Evolutionary conservation across 64 coral and sea anemone genomes (phyloP), one percentile per base, ranked within the genome.

Genomic region (Orbicella faveolata): DNA sequence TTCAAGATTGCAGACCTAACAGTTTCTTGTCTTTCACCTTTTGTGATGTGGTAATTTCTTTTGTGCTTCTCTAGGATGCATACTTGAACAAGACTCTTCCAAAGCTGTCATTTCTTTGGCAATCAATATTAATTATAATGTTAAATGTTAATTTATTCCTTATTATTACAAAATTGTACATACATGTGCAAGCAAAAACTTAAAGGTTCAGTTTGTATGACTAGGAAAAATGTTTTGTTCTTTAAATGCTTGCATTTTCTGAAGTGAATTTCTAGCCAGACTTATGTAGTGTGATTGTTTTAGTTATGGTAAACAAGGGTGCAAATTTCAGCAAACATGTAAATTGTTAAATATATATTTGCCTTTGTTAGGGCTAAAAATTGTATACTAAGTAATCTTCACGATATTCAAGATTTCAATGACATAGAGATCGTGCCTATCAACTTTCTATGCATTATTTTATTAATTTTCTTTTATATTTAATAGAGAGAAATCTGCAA

Each of bases 1-100:
- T 68, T 70, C n/a, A n/a, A 70, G 67, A 10, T 70, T 70, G 67
- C 21, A 70, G 9, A 10, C 9, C 0, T 70, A 70, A 70, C 10
- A 70, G 21, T 52, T 78, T 78, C 20, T 52, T 23, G 57, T 81
- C 34, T 18, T 70, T n/a, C 67, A n/a, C 33, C 14, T 64, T 81
- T 81, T 81, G 79, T 81, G 79, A 81, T 81, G 16, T 20, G 36
- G 26, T 70, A 70, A 14, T 81, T 81, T 81, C 44, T 85, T 68
- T 85, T 85, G 65, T 85, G 72, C 82, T 30, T 85, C 82, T 85
- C 8, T 85, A 85, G 82, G 82, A 85, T 16, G 63, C 82, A 85
- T 85, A 85, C 82, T 73, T 85, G 82, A 85, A 20, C 63, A 85
- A 73, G 82, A 48, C 41, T 72, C 4, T 85, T 20, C 82, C 82